Evolutionary conservation across 2,113 vertebrate genomes (phyloP).

Genomic region (Pseudorasbora parva): DNA sequence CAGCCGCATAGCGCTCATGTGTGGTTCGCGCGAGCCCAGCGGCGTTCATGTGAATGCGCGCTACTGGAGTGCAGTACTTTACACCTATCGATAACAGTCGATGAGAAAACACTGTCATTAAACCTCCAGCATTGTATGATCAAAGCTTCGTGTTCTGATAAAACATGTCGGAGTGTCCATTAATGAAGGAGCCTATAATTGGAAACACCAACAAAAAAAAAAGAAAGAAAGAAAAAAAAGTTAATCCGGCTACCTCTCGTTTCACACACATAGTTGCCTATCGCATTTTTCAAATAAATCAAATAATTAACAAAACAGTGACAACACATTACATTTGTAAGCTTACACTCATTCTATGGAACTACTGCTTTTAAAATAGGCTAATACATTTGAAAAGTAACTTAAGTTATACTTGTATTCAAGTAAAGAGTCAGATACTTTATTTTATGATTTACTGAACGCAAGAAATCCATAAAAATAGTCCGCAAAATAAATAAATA

Average conservation of each 20-base stretch:
- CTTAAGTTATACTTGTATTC: neutral
- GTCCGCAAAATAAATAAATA: neutral
- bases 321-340: neutral
- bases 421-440: neutral
- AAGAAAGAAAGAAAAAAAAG: too few relatives aligned
- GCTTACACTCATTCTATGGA: neutral
- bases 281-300: neutral
- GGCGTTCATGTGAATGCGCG: slow-evolving; percentile 29
- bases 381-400: neutral
- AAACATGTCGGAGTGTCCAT: neutral
- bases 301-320: neutral
- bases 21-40: slow-evolving; percentile 37
- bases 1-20: slow-evolving; percentile 65
- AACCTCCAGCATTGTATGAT: neutral
- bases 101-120: neutral
- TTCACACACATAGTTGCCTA: neutral
- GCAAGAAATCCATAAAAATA: neutral
- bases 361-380: neutral
- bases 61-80: slow-evolving; percentile 31
- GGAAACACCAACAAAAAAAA: neutral
- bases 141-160: neutral
- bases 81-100: slow-evolving; percentile 38
- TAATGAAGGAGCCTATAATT: neutral
- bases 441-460: neutral
- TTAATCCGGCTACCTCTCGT: neutral